Evolutionary conservation across 2,797 vertebrate genomes (phyloP), one percentile per base, ranked within the genome.

Genomic region (Gymnodraco acuticeps): DNA sequence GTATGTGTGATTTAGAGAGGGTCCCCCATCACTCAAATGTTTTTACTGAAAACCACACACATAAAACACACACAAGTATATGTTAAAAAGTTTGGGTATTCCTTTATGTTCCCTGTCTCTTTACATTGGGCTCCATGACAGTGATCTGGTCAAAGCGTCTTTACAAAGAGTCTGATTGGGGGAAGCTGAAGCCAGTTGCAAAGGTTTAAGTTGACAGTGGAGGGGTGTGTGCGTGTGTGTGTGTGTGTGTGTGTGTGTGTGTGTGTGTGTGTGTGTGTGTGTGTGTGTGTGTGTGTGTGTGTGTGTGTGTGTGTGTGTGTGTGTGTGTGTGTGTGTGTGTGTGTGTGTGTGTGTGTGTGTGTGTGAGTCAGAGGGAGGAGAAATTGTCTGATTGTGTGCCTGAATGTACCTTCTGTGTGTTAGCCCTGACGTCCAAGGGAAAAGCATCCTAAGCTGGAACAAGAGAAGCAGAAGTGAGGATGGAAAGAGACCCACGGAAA

Each of bases 21-120:
- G 71, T 87, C 53, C 82, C 70, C 67, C 60, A 64, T 91, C 81
- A 81, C 56, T 76, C 70, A 80, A 17, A 65, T 33, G 20, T 38
- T 78, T 81, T 84, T 78, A 75, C 67, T 88, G 79, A 72, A 89
- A 85, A 77, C 70, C 64, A 62, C 55, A 63, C 70, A 70, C 72
- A 60, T 52, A 71, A 42, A 53, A 68, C 48, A 58, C 42, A 67
- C 48, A 61, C 55, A 60, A 15, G 66, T 55, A 59, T 53, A 73
- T 41, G 27, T 66, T 14, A 10, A 52, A 66, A 67, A 77, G 82
- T 88, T 87, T 81, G 75, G 67, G 66, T 77, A 55, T 75, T 58
- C 87, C 82, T 92, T 94, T 94, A 89, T 93, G 90, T 75, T 80
- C 69, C 86, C 91, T 92, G 93, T 94, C 94, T 87, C 86, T 86